phyloP scores from a whole-genome alignment of 2,888 invertebrate genomes.

The Gonocerus acuteangulatus region DNA sequence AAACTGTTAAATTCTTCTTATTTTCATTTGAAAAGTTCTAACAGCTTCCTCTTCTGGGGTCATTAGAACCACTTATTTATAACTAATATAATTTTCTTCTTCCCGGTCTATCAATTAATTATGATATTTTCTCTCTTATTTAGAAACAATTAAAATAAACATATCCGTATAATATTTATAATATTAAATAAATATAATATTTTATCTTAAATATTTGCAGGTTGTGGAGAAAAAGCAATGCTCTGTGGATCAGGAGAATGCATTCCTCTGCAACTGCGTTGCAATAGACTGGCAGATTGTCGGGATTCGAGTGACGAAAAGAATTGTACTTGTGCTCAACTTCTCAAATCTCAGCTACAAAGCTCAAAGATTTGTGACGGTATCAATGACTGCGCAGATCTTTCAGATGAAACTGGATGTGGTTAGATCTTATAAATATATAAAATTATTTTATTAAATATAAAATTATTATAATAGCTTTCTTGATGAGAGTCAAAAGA shows the following conservation, averaged over 20 bases:
- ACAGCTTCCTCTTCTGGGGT: too few species aligned
- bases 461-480: neutral
- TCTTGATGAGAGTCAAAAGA: too few species aligned
- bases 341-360: constrained; percentile 59
- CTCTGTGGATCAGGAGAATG: constrained; percentile 58
- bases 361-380: constrained; percentile 71
- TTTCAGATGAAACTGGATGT: constrained; percentile 67
- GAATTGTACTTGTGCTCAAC: constrained; percentile 68
- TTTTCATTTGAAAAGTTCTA: too few species aligned
- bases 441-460: neutral
- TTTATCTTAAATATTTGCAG: constrained; percentile 28
- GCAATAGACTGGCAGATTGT: constrained; percentile 65
- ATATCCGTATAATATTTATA: too few species aligned
- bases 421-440: constrained; percentile 51
- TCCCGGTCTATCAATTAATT: too few species aligned
- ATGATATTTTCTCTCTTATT: too few species aligned
- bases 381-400: constrained; percentile 71
- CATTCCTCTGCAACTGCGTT: constrained; percentile 56
- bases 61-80: too few species aligned
- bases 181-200: too few species aligned
- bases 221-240: constrained; percentile 42
- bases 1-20: too few species aligned
- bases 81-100: too few species aligned
- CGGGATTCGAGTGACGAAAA: constrained; percentile 62
- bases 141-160: too few species aligned